A percentile compares a stretch with the other conserved stretches of the same genome.
Evolutionary conservation across 1,140 invertebrate species (phyloP).

Genomic region (Papilio xuthus): DNA sequence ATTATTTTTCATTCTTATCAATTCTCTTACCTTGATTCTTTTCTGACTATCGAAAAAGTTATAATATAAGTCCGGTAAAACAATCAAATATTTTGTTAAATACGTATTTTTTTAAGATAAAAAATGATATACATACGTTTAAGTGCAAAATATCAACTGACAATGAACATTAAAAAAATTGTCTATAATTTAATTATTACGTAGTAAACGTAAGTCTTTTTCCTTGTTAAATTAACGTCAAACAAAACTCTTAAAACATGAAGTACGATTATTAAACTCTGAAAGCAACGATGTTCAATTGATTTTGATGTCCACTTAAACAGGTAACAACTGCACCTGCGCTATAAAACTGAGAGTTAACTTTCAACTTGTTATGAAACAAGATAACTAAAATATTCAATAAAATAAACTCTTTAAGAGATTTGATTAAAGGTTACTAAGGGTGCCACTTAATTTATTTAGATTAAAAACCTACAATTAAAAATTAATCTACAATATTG

Average conservation of each 20-base stretch:
- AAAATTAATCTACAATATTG: neutral
- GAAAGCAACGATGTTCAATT: neutral
- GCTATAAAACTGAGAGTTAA: neutral
- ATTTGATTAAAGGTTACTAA: too few relatives aligned
- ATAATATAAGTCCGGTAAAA: too few relatives aligned
- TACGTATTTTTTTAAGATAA: too few relatives aligned
- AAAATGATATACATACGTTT: too few relatives aligned
- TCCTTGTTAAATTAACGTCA: neutral
- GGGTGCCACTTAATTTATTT: neutral
- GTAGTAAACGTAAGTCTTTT: neutral
- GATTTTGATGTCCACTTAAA: slow-evolving; percentile 8
- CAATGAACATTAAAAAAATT: too few relatives aligned
- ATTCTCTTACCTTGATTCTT: neutral
- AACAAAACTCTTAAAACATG: neutral
- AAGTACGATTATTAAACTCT: neutral
- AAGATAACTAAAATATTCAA: neutral
- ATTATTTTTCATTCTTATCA: neutral
- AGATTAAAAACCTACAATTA: neutral
- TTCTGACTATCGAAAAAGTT: neutral
- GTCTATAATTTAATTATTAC: too few relatives aligned
- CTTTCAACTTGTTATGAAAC: neutral
- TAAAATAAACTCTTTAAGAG: neutral
- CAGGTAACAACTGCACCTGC: slow-evolving; percentile 4
- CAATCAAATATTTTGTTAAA: too few relatives aligned
- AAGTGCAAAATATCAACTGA: too few relatives aligned